These are phyloP conservation scores for Sebastes trivittatus DNA, from an alignment of 2,797 vertebrate genomes.

Conservation along the genomic window DNA sequence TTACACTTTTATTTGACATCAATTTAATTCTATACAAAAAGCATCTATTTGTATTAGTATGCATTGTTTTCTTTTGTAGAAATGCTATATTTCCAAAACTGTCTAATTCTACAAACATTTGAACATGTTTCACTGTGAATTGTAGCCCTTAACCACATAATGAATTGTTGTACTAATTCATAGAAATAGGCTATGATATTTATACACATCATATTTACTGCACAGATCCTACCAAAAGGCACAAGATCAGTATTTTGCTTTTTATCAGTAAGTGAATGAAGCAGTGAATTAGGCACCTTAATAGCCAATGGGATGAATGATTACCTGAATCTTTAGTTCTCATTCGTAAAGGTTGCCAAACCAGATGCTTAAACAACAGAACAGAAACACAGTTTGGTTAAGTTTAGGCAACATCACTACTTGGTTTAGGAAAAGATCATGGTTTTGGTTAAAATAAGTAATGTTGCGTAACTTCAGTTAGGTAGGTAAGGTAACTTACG, in stretches of 20 bases:
- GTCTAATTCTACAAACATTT: neutral
- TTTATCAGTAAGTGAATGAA: neutral
- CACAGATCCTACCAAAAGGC: neutral
- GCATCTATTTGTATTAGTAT: neutral
- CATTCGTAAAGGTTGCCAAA: neutral
- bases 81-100: neutral
- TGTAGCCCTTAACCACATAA: neutral
- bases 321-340: neutral
- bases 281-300: no score
- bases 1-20: neutral
- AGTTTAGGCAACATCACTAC: no score
- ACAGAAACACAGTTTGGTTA: no score
- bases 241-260: neutral
- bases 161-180: neutral
- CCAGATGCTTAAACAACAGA: no score
- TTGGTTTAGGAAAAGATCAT: no score
- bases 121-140: neutral
- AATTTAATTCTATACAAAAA: neutral
- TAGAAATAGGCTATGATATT: neutral
- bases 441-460: no score
- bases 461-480: no score
- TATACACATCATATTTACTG: neutral
- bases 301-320: neutral
- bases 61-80: neutral
- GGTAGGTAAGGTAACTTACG: no score